phyloP scores from a whole-genome alignment of 2,888 invertebrate species.

The Tachina fera region DNA sequence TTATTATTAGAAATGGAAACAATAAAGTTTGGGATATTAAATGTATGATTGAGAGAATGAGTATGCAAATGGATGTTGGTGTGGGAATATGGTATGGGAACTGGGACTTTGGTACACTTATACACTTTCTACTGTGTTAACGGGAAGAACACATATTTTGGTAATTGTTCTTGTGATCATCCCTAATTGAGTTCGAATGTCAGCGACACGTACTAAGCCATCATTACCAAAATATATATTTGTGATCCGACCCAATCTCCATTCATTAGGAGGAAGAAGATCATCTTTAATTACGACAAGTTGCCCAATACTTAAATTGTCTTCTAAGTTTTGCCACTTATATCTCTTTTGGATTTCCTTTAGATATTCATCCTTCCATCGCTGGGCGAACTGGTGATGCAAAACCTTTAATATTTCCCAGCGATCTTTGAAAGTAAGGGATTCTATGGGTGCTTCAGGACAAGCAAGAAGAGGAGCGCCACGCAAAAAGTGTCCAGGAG shows the following conservation, averaged over 20 bases:
- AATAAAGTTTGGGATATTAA: not conserved
- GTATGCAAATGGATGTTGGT: not conserved
- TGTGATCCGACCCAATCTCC: conserved; percentile 21
- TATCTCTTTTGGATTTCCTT: not conserved
- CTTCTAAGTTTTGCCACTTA: conserved; percentile 8
- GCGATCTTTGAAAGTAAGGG: conserved; percentile 6
- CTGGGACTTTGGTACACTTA: not conserved
- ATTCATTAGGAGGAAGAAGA: conserved; percentile 9
- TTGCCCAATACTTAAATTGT: conserved; percentile 7
- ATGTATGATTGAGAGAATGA: not conserved
- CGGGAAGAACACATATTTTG: conserved; percentile 18
- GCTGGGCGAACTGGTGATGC: conserved; percentile 32
- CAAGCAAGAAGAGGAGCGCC: not conserved
- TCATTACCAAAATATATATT: conserved; percentile 15
- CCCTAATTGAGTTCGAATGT: not conserved
- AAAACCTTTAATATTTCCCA: conserved; percentile 51
- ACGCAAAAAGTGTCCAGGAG: not conserved
- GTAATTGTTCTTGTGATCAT: not conserved
- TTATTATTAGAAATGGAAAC: not conserved
- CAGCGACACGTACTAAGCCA: conserved; percentile 18
- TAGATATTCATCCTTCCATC: conserved; percentile 33
- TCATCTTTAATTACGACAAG: conserved; percentile 26
- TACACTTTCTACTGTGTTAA: not conserved
- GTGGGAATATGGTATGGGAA: not conserved
- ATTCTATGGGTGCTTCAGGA: not conserved